Evolutionary conservation across 2,888 invertebrate genomes (phyloP).

Genomic region (Caenorhabditis sinica): DNA sequence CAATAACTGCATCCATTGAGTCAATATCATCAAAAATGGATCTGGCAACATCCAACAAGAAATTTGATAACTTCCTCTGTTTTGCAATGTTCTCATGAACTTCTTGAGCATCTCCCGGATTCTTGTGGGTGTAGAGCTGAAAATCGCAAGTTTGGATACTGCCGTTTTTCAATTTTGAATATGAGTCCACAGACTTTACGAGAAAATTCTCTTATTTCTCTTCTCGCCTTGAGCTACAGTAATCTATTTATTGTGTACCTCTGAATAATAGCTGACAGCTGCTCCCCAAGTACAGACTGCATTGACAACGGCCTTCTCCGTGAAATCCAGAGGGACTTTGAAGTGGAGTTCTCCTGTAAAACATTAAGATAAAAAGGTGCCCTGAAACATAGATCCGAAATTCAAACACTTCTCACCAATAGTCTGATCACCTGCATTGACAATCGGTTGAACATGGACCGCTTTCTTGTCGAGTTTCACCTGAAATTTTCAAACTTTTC

Average conservation of each 20-base stretch:
- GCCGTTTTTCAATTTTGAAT: too few relatives aligned
- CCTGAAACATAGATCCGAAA: too few relatives aligned
- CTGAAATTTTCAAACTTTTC: conserved; percentile 53
- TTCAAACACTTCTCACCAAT: conserved; percentile 33
- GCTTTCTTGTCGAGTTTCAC: conserved; percentile 57
- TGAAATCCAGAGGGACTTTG: conserved; percentile 67
- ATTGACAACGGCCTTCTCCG: conserved; percentile 75
- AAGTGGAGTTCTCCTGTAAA: conserved; percentile 79
- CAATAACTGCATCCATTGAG: conserved; percentile 90
- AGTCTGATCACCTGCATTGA: conserved; percentile 61
- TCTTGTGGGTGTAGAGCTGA: conserved; percentile 88
- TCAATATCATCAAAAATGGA: conserved; percentile 93
- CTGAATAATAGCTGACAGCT: conserved; percentile 75
- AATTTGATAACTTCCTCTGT: conserved; percentile 86
- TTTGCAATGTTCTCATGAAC: conserved; percentile 74
- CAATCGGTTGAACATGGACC: conserved; percentile 55
- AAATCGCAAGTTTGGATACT: too few relatives aligned
- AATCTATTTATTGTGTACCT: too few relatives aligned
- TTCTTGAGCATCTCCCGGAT: conserved; percentile 52
- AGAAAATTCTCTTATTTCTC: too few relatives aligned
- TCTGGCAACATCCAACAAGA: conserved; percentile 90
- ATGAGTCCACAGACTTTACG: too few relatives aligned
- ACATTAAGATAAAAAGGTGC: neutral
- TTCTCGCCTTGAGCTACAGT: too few relatives aligned
- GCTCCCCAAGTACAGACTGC: conserved; percentile 79